Conservation (phyloP, 2,888 invertebrate species). For the Dyspetes luteomarginatus region DNA sequence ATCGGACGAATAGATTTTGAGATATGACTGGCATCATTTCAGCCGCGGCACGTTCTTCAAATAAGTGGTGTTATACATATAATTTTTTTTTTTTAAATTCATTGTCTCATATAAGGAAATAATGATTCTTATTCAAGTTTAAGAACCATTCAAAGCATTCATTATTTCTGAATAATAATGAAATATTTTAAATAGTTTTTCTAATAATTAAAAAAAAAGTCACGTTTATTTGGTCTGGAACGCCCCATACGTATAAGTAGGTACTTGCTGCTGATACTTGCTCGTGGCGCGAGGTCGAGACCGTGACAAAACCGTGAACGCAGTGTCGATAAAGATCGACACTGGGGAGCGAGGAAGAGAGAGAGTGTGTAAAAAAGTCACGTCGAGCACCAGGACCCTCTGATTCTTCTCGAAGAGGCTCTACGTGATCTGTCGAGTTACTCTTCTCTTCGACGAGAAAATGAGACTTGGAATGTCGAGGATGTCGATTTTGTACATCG, state of each 20-base stretch:
- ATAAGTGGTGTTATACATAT: not conserved
- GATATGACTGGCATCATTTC: too few species aligned
- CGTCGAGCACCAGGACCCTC: constrained; percentile 36
- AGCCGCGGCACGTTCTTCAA: too few species aligned
- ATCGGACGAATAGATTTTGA: not conserved
- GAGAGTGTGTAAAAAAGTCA: constrained; percentile 6
- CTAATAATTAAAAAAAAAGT: too few species aligned
- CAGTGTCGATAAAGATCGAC: constrained; percentile 63
- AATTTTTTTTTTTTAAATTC: not conserved
- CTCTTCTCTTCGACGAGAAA: constrained; percentile 51
- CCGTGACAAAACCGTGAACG: constrained; percentile 72
- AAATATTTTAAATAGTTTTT: too few species aligned
- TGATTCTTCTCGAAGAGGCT: constrained; percentile 39
- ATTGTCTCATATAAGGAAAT: too few species aligned
- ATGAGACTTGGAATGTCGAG: constrained; percentile 33
- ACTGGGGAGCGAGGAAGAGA: not conserved
- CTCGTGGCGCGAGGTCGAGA: constrained; percentile 63
- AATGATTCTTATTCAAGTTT: too few species aligned
- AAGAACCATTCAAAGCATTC: too few species aligned
- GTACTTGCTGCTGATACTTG: constrained; percentile 40
- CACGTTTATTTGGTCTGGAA: too few species aligned
- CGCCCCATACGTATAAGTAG: not conserved
- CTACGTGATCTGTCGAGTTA: constrained; percentile 47
- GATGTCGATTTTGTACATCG: constrained; percentile 17
- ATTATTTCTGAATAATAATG: not conserved